These are phyloP conservation scores for Leucophenga montana DNA, from an alignment of 2,888 invertebrate species.

Conservation along the genomic window DNA sequence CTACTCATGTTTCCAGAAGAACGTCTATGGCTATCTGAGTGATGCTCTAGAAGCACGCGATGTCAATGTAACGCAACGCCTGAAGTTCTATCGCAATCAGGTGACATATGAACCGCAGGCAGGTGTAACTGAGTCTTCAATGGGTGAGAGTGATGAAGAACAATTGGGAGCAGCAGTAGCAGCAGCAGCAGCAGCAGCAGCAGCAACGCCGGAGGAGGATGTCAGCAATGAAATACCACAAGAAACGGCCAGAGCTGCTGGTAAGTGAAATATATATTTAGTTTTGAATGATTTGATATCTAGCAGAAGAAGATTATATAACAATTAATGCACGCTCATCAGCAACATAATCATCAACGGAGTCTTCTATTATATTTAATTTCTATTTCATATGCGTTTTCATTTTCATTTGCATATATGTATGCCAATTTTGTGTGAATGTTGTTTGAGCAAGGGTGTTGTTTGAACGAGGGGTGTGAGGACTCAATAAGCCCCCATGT, in stretches of 20 bases:
- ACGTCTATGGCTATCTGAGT: conserved; percentile 83
- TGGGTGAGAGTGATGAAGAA: conserved; percentile 3
- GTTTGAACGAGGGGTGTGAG: too few relatives aligned
- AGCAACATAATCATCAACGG: too few relatives aligned
- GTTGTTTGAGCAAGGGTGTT: too few relatives aligned
- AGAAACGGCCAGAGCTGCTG: background rate
- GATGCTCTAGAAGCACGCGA: conserved; percentile 79
- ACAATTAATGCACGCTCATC: too few relatives aligned
- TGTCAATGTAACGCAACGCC: conserved; percentile 79
- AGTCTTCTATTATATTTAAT: too few relatives aligned
- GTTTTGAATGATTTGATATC: too few relatives aligned
- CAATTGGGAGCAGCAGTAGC: conserved; percentile 40
- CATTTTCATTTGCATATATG: too few relatives aligned
- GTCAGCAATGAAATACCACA: conserved; percentile 3
- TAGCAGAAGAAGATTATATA: too few relatives aligned
- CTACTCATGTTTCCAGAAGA: conserved; percentile 84
- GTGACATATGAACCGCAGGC: conserved; percentile 73
- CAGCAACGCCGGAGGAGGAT: background rate
- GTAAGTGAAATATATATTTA: too few relatives aligned
- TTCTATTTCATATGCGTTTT: too few relatives aligned
- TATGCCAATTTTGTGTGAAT: too few relatives aligned
- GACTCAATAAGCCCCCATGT: too few relatives aligned
- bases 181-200: conserved; percentile 24
- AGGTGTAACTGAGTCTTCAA: conserved; percentile 39
- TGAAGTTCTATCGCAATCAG: conserved; percentile 79